Conservation (phyloP, 2,113 vertebrate species). For the Pangasianodon gigas region DNA sequence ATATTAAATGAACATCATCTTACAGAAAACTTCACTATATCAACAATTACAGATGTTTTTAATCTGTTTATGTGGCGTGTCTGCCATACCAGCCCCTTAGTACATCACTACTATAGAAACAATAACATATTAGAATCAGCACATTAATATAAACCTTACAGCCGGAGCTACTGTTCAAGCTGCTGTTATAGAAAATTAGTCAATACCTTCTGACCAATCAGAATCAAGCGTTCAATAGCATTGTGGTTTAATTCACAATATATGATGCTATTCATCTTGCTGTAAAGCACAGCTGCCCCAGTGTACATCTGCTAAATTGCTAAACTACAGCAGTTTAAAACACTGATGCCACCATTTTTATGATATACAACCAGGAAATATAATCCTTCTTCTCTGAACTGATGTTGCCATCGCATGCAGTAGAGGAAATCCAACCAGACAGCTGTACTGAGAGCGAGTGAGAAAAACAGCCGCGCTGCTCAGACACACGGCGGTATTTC, state of each 20-base stretch:
- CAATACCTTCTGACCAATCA: background rate
- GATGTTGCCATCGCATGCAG: constrained; percentile 16
- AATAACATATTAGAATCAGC: background rate
- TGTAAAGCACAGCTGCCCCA: background rate
- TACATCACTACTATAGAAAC: background rate
- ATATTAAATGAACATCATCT: background rate
- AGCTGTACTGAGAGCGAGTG: constrained; percentile 30
- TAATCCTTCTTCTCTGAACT: constrained; percentile 32
- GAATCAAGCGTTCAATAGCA: background rate
- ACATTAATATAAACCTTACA: background rate
- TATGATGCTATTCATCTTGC: background rate
- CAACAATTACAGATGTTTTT: background rate
- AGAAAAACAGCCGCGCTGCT: constrained; percentile 28
- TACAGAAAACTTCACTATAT: background rate
- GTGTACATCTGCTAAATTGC: background rate
- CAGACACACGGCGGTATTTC: constrained; percentile 19
- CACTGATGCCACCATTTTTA: constrained; percentile 4
- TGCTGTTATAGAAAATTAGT: background rate
- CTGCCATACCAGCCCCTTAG: background rate
- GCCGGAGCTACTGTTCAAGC: background rate
- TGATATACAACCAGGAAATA: constrained; percentile 32
- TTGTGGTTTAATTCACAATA: background rate
- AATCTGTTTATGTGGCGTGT: background rate
- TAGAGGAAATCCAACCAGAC: constrained; percentile 17
- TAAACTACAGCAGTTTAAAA: background rate